phyloP scores from a whole-genome alignment of 2,888 invertebrate species.

The Actias luna region DNA sequence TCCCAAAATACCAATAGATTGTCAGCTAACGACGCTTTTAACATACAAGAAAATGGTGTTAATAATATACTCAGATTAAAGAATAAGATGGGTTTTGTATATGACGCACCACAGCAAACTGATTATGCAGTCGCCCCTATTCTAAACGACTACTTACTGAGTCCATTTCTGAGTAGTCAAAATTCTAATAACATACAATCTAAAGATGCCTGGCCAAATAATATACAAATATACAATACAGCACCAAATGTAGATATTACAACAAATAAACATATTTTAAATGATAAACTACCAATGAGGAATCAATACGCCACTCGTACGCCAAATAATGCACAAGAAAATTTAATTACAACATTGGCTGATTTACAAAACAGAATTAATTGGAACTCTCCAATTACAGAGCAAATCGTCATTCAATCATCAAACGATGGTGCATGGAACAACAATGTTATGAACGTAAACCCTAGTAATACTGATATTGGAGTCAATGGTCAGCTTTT shows the following conservation, averaged over 20 bases:
- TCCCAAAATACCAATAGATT: not conserved
- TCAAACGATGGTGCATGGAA: not conserved
- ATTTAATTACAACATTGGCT: not conserved
- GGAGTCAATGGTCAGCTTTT: not conserved
- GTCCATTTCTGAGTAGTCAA: not conserved
- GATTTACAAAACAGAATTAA: slow-evolving; percentile 1
- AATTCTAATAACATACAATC: not conserved
- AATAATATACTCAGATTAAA: not conserved
- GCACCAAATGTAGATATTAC: not conserved
- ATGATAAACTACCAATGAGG: not conserved
- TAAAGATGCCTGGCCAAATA: not conserved
- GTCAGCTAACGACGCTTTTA: not conserved
- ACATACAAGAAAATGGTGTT: not conserved
- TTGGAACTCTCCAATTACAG: not conserved
- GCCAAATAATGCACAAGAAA: not conserved
- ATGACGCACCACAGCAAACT: not conserved
- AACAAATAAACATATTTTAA: not conserved
- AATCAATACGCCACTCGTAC: not conserved
- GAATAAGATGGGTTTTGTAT: not conserved
- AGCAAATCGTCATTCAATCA: not conserved
- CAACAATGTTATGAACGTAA: not conserved
- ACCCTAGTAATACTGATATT: not conserved
- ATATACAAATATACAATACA: not conserved
- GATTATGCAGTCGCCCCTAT: not conserved
- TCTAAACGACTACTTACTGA: not conserved